Conservation (phyloP, 53 echinoderm and acorn worm genomes). For the Stichopus horrens region DNA sequence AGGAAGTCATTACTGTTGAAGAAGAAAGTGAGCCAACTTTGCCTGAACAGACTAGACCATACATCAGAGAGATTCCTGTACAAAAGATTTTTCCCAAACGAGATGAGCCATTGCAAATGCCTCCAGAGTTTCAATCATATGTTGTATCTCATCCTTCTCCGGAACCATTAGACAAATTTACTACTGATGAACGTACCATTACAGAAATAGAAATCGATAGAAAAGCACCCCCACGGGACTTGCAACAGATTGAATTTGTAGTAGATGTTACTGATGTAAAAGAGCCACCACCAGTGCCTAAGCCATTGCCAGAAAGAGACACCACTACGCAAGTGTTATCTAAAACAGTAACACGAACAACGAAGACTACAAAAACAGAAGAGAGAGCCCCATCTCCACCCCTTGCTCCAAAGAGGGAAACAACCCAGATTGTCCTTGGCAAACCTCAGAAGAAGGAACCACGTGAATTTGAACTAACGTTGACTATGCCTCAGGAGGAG, state of each 20-base stretch:
- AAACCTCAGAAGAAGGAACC: constrained; percentile 39
- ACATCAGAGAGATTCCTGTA: constrained; percentile 22
- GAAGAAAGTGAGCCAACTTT: constrained; percentile 61
- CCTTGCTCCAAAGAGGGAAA: constrained; percentile 30
- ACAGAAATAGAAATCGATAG: constrained; percentile 48
- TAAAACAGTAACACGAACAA: constrained; percentile 60
- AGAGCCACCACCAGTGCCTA: constrained; percentile 32
- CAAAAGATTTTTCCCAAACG: constrained; percentile 33
- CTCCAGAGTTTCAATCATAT: constrained; percentile 49
- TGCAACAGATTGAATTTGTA: constrained; percentile 46
- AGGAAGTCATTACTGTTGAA: constrained; percentile 61
- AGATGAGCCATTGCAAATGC: constrained; percentile 25
- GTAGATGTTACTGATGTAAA: constrained; percentile 37
- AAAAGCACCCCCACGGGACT: constrained; percentile 31
- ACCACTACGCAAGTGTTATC: constrained; percentile 32
- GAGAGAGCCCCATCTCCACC: constrained; percentile 17
- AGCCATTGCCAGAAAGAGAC: constrained; percentile 54
- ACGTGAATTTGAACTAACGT: constrained; percentile 31
- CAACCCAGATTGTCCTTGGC: constrained; percentile 21
- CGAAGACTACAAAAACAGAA: constrained; percentile 54
- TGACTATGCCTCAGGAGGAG: constrained; percentile 38
- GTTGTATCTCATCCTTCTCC: constrained; percentile 37
- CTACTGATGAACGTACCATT: constrained; percentile 17
- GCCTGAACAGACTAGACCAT: neutral
- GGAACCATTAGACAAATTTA: constrained; percentile 23